phyloP scores from a whole-genome alignment of 2,888 invertebrate species.

The Lysandra coridon region DNA sequence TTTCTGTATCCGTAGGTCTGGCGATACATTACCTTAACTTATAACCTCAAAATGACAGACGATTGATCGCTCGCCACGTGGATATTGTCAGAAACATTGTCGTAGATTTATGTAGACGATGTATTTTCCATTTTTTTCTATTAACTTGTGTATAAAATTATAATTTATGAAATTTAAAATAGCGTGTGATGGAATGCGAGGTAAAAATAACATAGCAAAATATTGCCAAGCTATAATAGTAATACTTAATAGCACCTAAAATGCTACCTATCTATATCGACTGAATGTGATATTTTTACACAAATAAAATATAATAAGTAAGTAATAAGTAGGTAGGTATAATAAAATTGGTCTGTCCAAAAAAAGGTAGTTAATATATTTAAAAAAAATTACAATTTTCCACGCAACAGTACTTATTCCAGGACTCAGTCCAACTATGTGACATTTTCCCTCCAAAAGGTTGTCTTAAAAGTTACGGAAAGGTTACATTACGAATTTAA shows the following conservation, averaged over 20 bases:
- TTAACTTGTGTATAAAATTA: not conserved
- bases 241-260: too few relatives aligned
- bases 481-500: constrained; percentile 76
- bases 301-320: too few relatives aligned
- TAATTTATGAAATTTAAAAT: not conserved
- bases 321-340: too few relatives aligned
- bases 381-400: constrained; percentile 40
- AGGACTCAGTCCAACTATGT: constrained; percentile 76
- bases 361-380: too few relatives aligned
- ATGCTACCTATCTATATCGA: too few relatives aligned
- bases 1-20: not conserved
- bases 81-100: constrained; percentile 22
- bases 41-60: constrained; percentile 25
- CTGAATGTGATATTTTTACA: too few relatives aligned
- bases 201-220: not conserved
- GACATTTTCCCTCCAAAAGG: constrained; percentile 78
- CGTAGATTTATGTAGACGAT: constrained; percentile 13
- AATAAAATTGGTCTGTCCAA: too few relatives aligned
- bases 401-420: constrained; percentile 58
- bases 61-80: constrained; percentile 20
- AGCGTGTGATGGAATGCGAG: not conserved
- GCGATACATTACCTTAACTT: constrained; percentile 24
- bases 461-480: constrained; percentile 66
- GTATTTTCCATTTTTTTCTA: not conserved
- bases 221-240: too few relatives aligned